These are phyloP conservation scores for Heliangelus exortis DNA, from an alignment of 2,797 vertebrate genomes.

Conservation along the genomic window DNA sequence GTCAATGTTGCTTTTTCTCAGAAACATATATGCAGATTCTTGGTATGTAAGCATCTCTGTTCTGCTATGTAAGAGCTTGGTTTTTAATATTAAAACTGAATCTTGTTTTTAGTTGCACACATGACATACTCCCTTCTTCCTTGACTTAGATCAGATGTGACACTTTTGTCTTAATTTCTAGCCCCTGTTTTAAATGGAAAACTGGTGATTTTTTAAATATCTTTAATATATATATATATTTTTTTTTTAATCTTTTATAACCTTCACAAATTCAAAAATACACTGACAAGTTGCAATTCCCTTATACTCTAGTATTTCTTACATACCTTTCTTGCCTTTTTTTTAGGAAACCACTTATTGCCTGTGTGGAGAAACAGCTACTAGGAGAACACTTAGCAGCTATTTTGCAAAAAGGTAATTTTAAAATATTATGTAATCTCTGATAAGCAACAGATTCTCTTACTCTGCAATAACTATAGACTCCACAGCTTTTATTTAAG, in stretches of 20 bases:
- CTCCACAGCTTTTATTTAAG: neutral
- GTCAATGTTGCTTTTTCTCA: neutral
- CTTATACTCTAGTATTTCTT: neutral
- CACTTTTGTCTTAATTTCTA: neutral
- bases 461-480: neutral
- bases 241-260: neutral
- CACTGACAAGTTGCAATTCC: neutral
- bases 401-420: constrained; percentile 84
- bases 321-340: constrained; percentile 7
- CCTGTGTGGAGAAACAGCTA: constrained; percentile 84
- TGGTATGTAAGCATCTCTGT: neutral
- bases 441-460: neutral
- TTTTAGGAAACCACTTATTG: constrained; percentile 81
- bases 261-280: neutral
- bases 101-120: neutral
- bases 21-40: neutral
- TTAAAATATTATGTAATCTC: neutral
- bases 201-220: neutral
- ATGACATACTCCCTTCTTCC: neutral
- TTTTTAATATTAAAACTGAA: neutral
- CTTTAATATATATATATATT: too few species aligned
- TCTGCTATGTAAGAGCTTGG: neutral
- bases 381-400: constrained; percentile 83
- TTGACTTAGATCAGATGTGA: neutral
- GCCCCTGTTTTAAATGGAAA: neutral